These are phyloP conservation scores for Falco biarmicus DNA, from an alignment of 2,797 vertebrate genomes.

Conservation along the genomic window DNA sequence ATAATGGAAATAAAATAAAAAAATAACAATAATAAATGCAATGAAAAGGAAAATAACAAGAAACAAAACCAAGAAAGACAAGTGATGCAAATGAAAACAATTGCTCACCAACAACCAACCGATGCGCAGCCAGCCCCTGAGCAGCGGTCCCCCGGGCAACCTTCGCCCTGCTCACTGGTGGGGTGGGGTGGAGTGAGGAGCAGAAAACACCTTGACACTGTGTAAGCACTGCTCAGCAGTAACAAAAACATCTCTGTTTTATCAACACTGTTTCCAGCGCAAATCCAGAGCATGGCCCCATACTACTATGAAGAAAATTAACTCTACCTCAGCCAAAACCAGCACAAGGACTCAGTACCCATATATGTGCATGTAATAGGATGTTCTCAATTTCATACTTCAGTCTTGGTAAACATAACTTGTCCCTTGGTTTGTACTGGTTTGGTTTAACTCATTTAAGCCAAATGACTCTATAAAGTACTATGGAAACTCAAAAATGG, in stretches of 20 bases:
- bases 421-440: background rate
- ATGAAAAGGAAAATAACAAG: background rate
- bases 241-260: background rate
- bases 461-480: background rate
- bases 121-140: background rate
- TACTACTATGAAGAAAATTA: background rate
- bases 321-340: background rate
- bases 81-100: background rate
- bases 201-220: background rate
- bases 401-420: background rate
- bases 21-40: background rate
- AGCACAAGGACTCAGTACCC: background rate
- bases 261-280: background rate
- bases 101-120: background rate
- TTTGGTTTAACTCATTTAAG: background rate
- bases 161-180: background rate
- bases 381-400: background rate
- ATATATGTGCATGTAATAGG: background rate
- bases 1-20: background rate
- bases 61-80: background rate
- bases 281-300: background rate
- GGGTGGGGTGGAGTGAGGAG: background rate
- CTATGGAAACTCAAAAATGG: background rate
- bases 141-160: background rate
- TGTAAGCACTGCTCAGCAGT: accelerated